Base-by-base conservation (phyloP, 2,888 invertebrate genomes). In the Barypeithes pellucidus region DNA sequence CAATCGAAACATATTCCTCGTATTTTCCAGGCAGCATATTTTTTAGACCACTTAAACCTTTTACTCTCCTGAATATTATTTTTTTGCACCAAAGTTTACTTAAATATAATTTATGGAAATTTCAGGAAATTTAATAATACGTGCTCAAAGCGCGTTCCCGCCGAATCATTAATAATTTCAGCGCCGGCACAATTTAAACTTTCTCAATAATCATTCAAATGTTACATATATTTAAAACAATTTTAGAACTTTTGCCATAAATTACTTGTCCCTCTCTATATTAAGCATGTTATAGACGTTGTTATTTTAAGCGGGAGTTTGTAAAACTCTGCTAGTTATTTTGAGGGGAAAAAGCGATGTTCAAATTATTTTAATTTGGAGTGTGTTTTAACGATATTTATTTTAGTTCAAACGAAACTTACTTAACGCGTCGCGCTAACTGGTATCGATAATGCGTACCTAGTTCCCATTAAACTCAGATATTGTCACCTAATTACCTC, bases 151-250 rank as follows among this genome's bases (percentile, higher is more conserved):
- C 39, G 36, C 14, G 20, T 33, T 45, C 20, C 18, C 29, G 36
- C 52, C 18, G 18, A 50, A 50, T 65, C 65, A 65, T 65, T 65
- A 65, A 65, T 65, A 65, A 65, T 50, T 45, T 24, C 50, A 36
- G 16, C 50, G 50, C 45, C 12, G 14, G 18, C 18, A 50, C 50
- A 47, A 65, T 65, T 36, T 47, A 65, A 65, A 65, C 45, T 65
- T 65, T 65, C 59, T 39, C 67, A 67, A 67, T 67, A 67, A 67
- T 67, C 67, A 67, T 67, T 67, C 67, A 67, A 67, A 60, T 59
- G 39, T 67, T 59, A 45, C 67, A 67, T 33, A 59, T 47, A 67
- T 67, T 67, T 67, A 54, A 67, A 67, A 59, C 24, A 52, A 63
- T 63, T 65, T 65, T 50, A 18, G 1, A 65, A 65, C 65, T 65